Percentiles rank a stretch among this genome's conserved stretches.
These are phyloP conservation scores for Coleophora deauratella DNA, from an alignment of 2,888 invertebrate genomes.

Conservation along the genomic window DNA sequence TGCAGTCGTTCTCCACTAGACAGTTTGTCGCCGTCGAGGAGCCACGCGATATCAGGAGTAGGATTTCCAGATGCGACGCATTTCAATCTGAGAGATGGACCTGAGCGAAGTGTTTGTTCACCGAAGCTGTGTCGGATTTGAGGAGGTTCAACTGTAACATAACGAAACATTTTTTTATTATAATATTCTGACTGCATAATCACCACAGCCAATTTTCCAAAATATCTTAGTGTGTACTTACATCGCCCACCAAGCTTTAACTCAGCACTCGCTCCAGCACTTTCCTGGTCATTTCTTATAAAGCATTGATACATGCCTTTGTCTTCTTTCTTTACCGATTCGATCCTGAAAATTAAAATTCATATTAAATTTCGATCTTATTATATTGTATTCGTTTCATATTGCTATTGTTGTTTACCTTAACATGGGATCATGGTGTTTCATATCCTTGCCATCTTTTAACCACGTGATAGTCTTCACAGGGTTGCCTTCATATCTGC, in stretches of 20 bases:
- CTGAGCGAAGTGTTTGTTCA: constrained; percentile 92
- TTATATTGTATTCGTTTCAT: too few species aligned
- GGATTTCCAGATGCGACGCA: constrained; percentile 97
- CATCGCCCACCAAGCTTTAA: constrained; percentile 93
- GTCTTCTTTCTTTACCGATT: constrained; percentile 93
- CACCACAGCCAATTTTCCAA: too few species aligned
- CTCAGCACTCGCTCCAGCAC: constrained; percentile 94
- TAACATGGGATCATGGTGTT: constrained; percentile 86
- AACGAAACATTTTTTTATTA: neutral
- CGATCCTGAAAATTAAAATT: constrained; percentile 74
- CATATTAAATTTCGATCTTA: too few species aligned
- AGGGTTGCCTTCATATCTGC: constrained; percentile 92
- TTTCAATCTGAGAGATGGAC: constrained; percentile 90
- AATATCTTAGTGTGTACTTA: constrained; percentile 52
- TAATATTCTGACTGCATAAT: too few species aligned
- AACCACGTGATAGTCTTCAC: constrained; percentile 94
- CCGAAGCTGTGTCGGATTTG: constrained; percentile 90
- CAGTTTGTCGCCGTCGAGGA: constrained; percentile 88
- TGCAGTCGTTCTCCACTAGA: constrained; percentile 74
- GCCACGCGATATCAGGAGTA: constrained; percentile 95
- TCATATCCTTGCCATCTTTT: constrained; percentile 91
- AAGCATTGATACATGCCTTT: constrained; percentile 99
- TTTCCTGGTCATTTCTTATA: constrained; percentile 93
- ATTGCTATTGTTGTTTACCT: constrained; percentile 34
- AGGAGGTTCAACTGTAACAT: constrained; percentile 84